Base-by-base conservation (phyloP, 2,888 invertebrate genomes). In the Ischnura elegans region DNA sequence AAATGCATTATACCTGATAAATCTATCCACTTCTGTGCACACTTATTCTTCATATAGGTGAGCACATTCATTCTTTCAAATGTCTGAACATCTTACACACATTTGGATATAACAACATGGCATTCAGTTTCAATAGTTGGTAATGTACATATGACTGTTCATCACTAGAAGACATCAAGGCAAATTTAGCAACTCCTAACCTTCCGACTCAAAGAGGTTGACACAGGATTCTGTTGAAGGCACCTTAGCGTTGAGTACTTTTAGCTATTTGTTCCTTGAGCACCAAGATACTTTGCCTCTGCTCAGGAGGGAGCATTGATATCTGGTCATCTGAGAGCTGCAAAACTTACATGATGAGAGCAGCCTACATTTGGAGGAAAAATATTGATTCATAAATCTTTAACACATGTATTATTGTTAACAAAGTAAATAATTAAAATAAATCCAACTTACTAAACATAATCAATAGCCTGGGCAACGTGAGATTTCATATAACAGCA, bases 301-400 rank as follows among this genome's bases (percentile, higher is more conserved):
- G 36, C 2, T 16, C 10, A 76, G 61, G n/a, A 3, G 21, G 4
- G 61, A 25, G 61, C 2, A 21, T 25, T 21, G n/a, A 61, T 25
- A 61, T 21, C 96, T 99, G 99, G 95, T 99, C 99, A 95, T 99
- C 99, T 0, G 99, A 99, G 94, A 99, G 96, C 96, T 99, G 99
- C 95, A 99, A 96, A 51, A 99, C 99, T 97, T 99, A 99, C 99
- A 99, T 99, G 95, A 99, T 99, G 94, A 99, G 97, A 10, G 99
- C 99, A 94, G 99, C 99, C 98, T 98, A 96, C 90, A 96, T 95
- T 76, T 36, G 13, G 36, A 76, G 36, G 76, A 76, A 36, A 36
- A 36, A 51, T 19, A 5, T 5, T 51, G 19, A 19, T 19, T 5
- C 1, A 51, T 51, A 51, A 51, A n/a, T n/a, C n/a, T n/a, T n/a